These are phyloP conservation scores for Pseudeuparius sepicola DNA, from an alignment of 2,888 invertebrate genomes.

Conservation along the genomic window DNA sequence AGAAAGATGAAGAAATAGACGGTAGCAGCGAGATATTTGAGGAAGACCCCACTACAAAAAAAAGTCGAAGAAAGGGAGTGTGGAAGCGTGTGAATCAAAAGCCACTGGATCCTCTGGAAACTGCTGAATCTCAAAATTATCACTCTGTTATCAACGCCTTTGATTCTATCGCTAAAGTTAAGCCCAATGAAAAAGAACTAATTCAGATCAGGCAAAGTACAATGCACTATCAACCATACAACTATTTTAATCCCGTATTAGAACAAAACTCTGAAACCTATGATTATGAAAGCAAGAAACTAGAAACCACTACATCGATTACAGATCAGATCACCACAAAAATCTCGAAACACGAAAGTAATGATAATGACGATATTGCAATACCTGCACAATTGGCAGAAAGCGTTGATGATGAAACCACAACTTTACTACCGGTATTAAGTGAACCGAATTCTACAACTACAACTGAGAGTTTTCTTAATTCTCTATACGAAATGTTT, in stretches of 20 bases:
- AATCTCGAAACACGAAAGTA: not conserved
- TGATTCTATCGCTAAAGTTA: constrained; percentile 27
- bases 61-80: constrained; percentile 52
- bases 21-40: not conserved
- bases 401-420: constrained; percentile 3
- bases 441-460: too few species aligned
- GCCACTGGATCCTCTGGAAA: constrained; percentile 59
- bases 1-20: constrained; percentile 7
- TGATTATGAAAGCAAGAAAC: constrained; percentile 11
- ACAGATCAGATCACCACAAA: not conserved
- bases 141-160: constrained; percentile 35
- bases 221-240: constrained; percentile 6
- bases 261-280: constrained; percentile 14
- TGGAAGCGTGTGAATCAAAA: constrained; percentile 64
- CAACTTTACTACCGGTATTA: not conserved
- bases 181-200: constrained; percentile 14
- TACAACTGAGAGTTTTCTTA: too few species aligned
- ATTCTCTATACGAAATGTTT: too few species aligned
- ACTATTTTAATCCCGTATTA: constrained; percentile 14
- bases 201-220: not conserved
- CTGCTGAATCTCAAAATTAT: constrained; percentile 71
- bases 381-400: not conserved
- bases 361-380: not conserved
- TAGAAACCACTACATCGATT: not conserved
- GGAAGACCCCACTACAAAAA: constrained; percentile 26